A percentile compares a stretch with the other conserved stretches of the same genome.
Conservation (phyloP, 2,113 vertebrate genomes). For the Pomatostomus ruficeps region DNA sequence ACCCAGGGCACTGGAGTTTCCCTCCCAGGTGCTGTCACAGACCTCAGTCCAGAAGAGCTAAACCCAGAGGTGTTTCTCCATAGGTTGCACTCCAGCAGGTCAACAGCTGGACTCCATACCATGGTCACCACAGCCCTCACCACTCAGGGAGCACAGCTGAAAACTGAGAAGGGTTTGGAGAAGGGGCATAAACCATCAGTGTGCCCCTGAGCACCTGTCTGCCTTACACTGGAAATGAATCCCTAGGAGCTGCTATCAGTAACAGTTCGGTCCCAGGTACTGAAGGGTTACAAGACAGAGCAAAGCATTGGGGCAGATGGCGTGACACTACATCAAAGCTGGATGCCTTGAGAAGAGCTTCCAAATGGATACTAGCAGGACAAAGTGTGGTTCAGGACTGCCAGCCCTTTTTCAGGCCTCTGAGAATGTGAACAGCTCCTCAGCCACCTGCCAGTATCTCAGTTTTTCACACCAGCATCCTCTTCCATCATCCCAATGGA, state of each 20-base stretch:
- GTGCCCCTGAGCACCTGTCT: accelerated
- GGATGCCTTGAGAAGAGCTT: neutral
- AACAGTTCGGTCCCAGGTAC: neutral
- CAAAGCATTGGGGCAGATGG: neutral
- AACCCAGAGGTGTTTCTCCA: neutral
- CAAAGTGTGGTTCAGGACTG: neutral
- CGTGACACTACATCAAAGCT: neutral
- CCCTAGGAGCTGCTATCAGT: neutral
- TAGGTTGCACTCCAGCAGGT: accelerated
- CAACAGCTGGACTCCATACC: neutral
- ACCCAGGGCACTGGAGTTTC: neutral
- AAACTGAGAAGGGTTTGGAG: neutral
- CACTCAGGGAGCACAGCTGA: neutral
- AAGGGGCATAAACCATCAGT: neutral
- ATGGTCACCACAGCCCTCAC: neutral
- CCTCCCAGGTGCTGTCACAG: neutral
- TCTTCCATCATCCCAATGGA: neutral
- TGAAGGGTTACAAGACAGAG: neutral
- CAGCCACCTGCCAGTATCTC: neutral
- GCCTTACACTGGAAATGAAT: accelerated
- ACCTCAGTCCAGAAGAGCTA: neutral
- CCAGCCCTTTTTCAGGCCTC: neutral
- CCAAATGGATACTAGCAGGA: neutral
- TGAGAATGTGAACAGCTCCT: neutral
- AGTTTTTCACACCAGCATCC: neutral